phyloP scores from a whole-genome alignment of 2,888 invertebrate genomes.

The Achlya flavicornis region DNA sequence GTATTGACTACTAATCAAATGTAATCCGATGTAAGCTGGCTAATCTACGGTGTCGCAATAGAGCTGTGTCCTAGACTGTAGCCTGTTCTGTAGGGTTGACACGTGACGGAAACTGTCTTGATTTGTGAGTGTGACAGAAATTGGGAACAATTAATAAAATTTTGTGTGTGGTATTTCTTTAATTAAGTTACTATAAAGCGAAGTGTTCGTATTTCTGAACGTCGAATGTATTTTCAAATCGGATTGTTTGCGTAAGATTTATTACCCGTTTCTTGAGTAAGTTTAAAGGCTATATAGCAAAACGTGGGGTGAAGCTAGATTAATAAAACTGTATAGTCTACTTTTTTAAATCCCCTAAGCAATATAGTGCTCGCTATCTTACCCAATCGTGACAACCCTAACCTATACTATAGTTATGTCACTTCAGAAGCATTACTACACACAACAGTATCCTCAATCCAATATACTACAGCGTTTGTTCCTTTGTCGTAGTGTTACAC shows the following conservation, averaged over 20 bases:
- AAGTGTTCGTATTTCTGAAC: too few species aligned
- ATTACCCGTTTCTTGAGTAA: too few species aligned
- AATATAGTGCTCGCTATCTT: too few species aligned
- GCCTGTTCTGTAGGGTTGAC: slow-evolving; percentile 29
- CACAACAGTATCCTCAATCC: background rate
- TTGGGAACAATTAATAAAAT: background rate
- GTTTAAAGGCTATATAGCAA: too few species aligned
- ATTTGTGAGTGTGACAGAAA: background rate
- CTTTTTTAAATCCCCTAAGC: too few species aligned
- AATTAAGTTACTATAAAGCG: too few species aligned
- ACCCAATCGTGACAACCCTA: slow-evolving; percentile 1
- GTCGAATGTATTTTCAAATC: too few species aligned
- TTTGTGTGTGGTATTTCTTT: background rate
- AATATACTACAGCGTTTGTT: slow-evolving; percentile 5
- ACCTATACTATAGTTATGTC: background rate
- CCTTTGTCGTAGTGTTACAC: slow-evolving; percentile 8
- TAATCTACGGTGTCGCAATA: slow-evolving; percentile 33
- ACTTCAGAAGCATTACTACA: background rate
- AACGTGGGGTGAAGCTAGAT: too few species aligned
- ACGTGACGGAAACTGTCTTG: slow-evolving; percentile 2
- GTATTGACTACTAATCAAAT: slow-evolving; percentile 61
- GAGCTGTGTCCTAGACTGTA: slow-evolving; percentile 27
- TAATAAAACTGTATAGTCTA: too few species aligned
- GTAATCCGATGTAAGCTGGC: slow-evolving; percentile 47
- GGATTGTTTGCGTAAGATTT: too few species aligned